Conservation (phyloP, 2,113 vertebrate genomes). For the Hydropotes inermis region DNA sequence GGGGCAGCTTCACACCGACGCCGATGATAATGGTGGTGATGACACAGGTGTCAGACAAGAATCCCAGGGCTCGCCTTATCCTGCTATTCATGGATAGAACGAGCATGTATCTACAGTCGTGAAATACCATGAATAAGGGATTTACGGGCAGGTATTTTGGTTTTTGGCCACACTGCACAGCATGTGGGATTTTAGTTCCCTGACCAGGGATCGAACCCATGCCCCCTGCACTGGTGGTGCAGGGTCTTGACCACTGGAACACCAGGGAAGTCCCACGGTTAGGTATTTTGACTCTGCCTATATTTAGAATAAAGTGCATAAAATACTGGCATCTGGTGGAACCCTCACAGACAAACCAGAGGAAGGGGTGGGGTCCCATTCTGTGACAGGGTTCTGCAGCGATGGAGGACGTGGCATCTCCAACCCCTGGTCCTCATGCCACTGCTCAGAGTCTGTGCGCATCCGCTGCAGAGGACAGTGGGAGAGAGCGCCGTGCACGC, state of each 20-base stretch:
- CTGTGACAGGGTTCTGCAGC: not conserved
- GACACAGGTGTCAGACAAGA: not conserved
- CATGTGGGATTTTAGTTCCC: not conserved
- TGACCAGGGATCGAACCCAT: not conserved
- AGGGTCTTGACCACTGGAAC: not conserved
- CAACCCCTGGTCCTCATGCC: not conserved
- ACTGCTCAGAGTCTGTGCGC: accelerated
- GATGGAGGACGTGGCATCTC: not conserved
- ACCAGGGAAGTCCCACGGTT: not conserved
- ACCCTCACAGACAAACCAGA: not conserved
- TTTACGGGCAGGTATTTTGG: not conserved
- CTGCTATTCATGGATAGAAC: accelerated
- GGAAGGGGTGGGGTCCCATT: not conserved
- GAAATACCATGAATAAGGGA: not conserved
- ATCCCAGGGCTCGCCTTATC: not conserved
- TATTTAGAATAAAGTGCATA: not conserved
- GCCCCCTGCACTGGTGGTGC: not conserved
- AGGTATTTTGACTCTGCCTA: not conserved
- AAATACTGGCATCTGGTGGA: not conserved
- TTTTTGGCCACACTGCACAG: not conserved
- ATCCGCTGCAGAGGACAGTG: accelerated
- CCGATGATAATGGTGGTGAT: accelerated
- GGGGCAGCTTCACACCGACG: not conserved
- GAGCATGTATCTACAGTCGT: not conserved
- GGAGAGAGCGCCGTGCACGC: accelerated